phyloP scores from a whole-genome alignment of 2,113 vertebrate species.

The Isurus oxyrinchus region DNA sequence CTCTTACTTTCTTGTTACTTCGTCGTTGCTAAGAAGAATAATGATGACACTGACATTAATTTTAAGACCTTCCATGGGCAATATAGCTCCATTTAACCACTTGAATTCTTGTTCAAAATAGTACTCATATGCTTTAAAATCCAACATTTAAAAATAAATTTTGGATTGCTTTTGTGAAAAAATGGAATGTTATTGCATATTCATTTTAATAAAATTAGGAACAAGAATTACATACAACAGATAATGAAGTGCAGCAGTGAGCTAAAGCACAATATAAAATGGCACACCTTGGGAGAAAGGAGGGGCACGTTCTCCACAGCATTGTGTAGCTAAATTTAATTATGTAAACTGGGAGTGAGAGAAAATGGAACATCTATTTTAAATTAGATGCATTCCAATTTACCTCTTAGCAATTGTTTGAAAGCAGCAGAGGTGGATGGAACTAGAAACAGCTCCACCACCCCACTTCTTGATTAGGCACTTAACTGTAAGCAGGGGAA shows the following conservation, averaged over 20 bases:
- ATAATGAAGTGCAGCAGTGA: background rate
- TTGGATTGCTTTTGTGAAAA: background rate
- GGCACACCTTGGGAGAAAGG: background rate
- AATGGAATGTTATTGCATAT: background rate
- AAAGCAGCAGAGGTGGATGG: background rate
- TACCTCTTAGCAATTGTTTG: background rate
- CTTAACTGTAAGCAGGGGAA: background rate
- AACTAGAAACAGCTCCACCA: background rate
- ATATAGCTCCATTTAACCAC: background rate
- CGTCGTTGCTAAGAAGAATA: constrained; percentile 68
- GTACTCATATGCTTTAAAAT: constrained; percentile 6
- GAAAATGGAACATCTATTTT: background rate
- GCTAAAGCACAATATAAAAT: background rate
- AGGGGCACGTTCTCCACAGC: background rate
- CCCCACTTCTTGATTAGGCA: background rate
- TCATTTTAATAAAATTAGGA: background rate
- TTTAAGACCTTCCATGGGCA: background rate
- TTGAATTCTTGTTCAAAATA: background rate
- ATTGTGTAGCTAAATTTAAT: background rate
- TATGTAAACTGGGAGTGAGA: background rate
- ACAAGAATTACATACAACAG: background rate
- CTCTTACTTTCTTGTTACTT: constrained; percentile 86
- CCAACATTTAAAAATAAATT: background rate
- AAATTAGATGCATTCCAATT: background rate
- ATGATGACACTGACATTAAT: constrained; percentile 21